Evolutionary conservation across 2,888 invertebrate species (phyloP).

Genomic region (Macaria liturata): DNA sequence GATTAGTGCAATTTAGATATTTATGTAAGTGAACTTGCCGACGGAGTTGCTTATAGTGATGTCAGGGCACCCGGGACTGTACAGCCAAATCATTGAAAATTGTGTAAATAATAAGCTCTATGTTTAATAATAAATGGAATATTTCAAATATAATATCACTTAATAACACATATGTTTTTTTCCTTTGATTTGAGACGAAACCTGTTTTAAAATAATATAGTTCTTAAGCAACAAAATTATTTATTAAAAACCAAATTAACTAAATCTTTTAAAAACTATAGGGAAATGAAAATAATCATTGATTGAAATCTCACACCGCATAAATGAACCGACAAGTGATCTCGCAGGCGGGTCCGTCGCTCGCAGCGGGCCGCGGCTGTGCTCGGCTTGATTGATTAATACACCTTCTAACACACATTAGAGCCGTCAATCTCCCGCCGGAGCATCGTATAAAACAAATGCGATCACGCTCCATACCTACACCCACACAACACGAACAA

Average conservation of each 20-base stretch:
- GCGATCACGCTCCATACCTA: conserved; percentile 58
- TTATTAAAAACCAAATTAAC: no score
- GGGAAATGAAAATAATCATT: no score
- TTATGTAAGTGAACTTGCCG: conserved; percentile 69
- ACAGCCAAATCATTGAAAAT: conserved; percentile 78
- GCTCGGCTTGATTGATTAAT: conserved; percentile 66
- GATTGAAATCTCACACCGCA: no score
- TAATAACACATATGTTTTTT: conserved; percentile 58
- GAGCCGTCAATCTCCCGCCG: conserved; percentile 68
- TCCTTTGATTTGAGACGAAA: conserved; percentile 31
- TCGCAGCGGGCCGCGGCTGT: no score
- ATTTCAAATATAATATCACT: conserved; percentile 80
- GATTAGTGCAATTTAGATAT: conserved; percentile 79
- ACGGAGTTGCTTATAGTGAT: conserved; percentile 54
- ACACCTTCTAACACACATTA: conserved; percentile 65
- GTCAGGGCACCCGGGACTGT: conserved; percentile 57
- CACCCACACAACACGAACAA: conserved; percentile 60
- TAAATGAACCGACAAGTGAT: no score
- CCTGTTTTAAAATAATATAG: no score
- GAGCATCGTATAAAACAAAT: conserved; percentile 62
- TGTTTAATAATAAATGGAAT: conserved; percentile 77
- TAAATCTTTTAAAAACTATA: no score
- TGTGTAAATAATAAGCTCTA: conserved; percentile 78
- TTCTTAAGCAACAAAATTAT: no score
- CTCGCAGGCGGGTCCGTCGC: no score